Percentiles rank a stretch among this genome's conserved stretches.
Evolutionary conservation across 2,888 invertebrate genomes (phyloP).

Genomic region (Sialis fuliginosa): DNA sequence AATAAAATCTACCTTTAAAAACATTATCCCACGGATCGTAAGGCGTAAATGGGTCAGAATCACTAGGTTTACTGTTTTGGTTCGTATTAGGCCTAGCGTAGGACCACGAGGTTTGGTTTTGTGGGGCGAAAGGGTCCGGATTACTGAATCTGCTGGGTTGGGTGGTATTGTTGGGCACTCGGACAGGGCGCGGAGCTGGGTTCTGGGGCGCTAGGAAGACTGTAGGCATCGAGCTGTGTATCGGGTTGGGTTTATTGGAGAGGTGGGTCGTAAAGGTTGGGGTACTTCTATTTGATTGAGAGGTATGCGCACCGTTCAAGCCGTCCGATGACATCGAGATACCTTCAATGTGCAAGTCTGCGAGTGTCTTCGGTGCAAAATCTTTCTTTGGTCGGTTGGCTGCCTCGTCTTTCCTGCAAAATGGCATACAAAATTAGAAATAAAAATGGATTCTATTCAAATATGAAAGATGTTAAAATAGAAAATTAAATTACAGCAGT

Average conservation of each 20-base stretch:
- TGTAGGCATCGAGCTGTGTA: constrained; percentile 11
- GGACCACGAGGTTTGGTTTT: constrained; percentile 5
- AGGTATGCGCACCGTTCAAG: constrained; percentile 40
- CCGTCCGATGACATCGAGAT: constrained; percentile 32
- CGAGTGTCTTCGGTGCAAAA: constrained; percentile 79
- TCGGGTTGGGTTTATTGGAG: constrained; percentile 6
- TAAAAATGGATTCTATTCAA: background rate
- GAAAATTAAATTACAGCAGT: background rate
- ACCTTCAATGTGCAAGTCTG: constrained; percentile 71
- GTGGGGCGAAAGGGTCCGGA: background rate
- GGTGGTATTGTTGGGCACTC: constrained; percentile 5
- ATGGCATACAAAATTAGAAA: background rate
- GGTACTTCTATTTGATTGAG: constrained; percentile 6
- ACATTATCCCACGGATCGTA: constrained; percentile 40
- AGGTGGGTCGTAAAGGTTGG: constrained; percentile 9
- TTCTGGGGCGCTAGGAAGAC: constrained; percentile 10
- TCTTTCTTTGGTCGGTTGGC: constrained; percentile 75
- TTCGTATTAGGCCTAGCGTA: constrained; percentile 4
- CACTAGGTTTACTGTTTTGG: constrained; percentile 26
- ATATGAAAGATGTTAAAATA: background rate
- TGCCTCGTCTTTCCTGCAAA: constrained; percentile 68
- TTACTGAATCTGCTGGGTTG: constrained; percentile 10
- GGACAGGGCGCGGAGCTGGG: constrained; percentile 15
- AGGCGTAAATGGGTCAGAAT: constrained; percentile 26
- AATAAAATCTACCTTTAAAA: constrained; percentile 30